A percentile compares a stretch with the other conserved stretches of the same genome.
Evolutionary conservation across 2,888 invertebrate species (phyloP).

Genomic region (Callimorpha dominula): DNA sequence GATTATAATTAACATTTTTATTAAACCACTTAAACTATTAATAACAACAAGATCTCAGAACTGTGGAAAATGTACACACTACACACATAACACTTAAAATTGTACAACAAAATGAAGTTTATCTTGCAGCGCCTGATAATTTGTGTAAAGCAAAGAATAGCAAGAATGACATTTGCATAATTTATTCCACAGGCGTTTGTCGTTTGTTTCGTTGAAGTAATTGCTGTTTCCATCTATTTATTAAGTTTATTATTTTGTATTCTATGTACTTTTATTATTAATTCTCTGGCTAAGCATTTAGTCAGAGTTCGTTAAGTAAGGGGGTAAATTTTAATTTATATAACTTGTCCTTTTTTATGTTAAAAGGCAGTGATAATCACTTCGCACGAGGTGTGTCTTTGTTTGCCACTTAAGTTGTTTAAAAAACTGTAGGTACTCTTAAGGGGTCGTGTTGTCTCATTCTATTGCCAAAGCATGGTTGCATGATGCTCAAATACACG

Average conservation of each 20-base stretch:
- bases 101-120: not conserved
- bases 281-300: too few relatives aligned
- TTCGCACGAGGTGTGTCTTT: too few relatives aligned
- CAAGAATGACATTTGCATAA: conserved; percentile 13
- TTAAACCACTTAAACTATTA: not conserved
- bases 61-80: not conserved
- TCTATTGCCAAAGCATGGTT: too few relatives aligned
- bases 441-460: too few relatives aligned
- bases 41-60: not conserved
- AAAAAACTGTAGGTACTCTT: too few relatives aligned
- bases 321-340: too few relatives aligned
- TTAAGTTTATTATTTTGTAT: not conserved
- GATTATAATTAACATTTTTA: not conserved
- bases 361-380: too few relatives aligned
- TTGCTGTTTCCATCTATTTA: not conserved
- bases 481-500: too few relatives aligned
- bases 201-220: conserved; percentile 6
- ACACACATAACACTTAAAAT: not conserved
- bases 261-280: not conserved
- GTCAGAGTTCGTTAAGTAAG: too few relatives aligned
- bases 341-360: too few relatives aligned
- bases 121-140: conserved; percentile 37
- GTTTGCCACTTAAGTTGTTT: too few relatives aligned
- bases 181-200: conserved; percentile 27
- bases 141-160: conserved; percentile 31